These are phyloP conservation scores for Bruchidius siliquastri DNA, from an alignment of 2,888 invertebrate genomes.

Conservation along the genomic window DNA sequence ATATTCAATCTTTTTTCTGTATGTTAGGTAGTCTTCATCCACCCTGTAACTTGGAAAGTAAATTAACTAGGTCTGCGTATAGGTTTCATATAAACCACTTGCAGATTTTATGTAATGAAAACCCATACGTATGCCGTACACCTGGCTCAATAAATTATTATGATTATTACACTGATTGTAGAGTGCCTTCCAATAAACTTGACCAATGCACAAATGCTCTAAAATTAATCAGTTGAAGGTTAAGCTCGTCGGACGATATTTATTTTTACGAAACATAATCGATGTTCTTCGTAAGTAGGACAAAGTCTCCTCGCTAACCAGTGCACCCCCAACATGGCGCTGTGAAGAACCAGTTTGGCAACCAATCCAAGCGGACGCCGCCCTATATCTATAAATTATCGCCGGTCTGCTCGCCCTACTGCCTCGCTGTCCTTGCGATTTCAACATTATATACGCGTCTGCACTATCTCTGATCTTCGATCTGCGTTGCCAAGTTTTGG, in stretches of 20 bases:
- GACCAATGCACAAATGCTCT: neutral
- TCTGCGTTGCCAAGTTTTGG: neutral
- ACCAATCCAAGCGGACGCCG: neutral
- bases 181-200: neutral
- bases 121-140: too few relatives aligned
- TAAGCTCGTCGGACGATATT: neutral
- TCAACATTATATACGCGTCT: neutral
- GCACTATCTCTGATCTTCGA: neutral
- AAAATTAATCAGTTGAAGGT: neutral
- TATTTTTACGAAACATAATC: neutral
- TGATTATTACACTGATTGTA: too few relatives aligned
- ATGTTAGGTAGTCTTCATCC: too few relatives aligned
- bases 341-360: neutral
- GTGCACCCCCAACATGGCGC: neutral
- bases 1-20: too few relatives aligned
- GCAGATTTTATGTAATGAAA: too few relatives aligned
- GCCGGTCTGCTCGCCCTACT: neutral
- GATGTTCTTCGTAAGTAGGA: neutral
- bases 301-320: neutral
- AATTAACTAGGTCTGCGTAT: too few relatives aligned
- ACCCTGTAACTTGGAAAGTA: too few relatives aligned
- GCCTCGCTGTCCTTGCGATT: neutral
- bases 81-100: too few relatives aligned
- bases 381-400: neutral
- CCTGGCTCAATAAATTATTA: too few relatives aligned